Conservation (phyloP, 1,140 invertebrate species). For the Drosophila mojavensis region DNA sequence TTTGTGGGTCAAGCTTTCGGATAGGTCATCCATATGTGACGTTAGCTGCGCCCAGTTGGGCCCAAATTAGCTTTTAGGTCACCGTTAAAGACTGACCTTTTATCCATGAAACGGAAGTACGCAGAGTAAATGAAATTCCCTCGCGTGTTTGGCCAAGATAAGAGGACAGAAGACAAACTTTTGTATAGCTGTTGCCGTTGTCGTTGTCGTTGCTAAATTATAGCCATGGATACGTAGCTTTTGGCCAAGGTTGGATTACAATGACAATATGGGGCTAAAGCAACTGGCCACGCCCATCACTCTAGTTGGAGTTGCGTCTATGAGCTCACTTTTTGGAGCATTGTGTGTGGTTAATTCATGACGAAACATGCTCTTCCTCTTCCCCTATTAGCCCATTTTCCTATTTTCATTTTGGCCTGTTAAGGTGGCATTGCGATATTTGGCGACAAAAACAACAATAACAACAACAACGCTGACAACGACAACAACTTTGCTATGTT, state of each 20-base stretch:
- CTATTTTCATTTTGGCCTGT: slow-evolving; percentile 10
- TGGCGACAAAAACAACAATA: slow-evolving; percentile 20
- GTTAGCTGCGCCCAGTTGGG: slow-evolving; percentile 40
- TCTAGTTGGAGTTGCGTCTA: slow-evolving; percentile 20
- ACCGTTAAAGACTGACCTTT: slow-evolving; percentile 27
- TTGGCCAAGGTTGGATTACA: slow-evolving; percentile 41
- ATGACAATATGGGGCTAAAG: slow-evolving; percentile 28
- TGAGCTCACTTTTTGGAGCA: slow-evolving; percentile 29
- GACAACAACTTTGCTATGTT: slow-evolving; percentile 25
- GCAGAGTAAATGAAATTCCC: slow-evolving; percentile 26
- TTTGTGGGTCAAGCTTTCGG: slow-evolving; percentile 37
- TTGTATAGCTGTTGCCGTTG: not conserved
- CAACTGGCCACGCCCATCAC: slow-evolving; percentile 27
- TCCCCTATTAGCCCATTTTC: slow-evolving; percentile 11
- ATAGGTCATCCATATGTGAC: slow-evolving; percentile 35
- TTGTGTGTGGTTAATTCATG: slow-evolving; percentile 15
- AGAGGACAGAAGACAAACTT: slow-evolving; percentile 1
- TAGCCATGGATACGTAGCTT: slow-evolving; percentile 16
- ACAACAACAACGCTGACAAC: no score
- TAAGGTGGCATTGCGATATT: slow-evolving; percentile 37
- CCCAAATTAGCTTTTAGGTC: slow-evolving; percentile 45
- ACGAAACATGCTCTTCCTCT: not conserved
- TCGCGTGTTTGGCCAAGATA: slow-evolving; percentile 38
- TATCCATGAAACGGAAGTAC: slow-evolving; percentile 13
- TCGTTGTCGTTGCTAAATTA: slow-evolving; percentile 23